Evolutionary conservation across 64 coral and sea anemone species (phyloP).

Genomic region (Acropora tenuis): DNA sequence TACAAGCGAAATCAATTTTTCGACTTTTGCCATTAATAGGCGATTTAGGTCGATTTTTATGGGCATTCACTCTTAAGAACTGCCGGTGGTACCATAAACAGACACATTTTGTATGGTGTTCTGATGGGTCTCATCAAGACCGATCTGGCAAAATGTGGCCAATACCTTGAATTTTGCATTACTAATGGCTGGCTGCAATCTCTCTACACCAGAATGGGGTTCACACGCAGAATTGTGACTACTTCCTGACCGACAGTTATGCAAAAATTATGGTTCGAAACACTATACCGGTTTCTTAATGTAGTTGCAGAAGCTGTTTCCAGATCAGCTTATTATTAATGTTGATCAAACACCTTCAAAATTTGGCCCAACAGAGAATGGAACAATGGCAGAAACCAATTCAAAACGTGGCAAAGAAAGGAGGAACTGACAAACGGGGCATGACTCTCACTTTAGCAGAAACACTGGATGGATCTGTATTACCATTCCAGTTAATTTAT

Average conservation of each 20-base stretch:
- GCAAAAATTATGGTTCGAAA: slow-evolving; percentile 45
- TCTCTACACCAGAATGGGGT: slow-evolving; percentile 31
- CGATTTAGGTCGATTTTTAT: too few species aligned
- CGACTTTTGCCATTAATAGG: too few species aligned
- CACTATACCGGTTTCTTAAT: slow-evolving; percentile 11
- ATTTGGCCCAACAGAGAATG: slow-evolving; percentile 69
- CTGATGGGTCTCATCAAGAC: too few species aligned
- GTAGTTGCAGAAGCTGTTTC: slow-evolving; percentile 24
- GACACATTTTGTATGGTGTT: too few species aligned
- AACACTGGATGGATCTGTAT: slow-evolving; percentile 65
- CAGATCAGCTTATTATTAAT: slow-evolving; percentile 39
- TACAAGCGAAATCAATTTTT: too few species aligned
- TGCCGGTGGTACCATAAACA: too few species aligned
- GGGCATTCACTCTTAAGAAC: too few species aligned
- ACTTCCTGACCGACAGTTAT: slow-evolving; percentile 44
- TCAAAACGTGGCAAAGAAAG: slow-evolving; percentile 74
- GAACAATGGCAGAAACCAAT: slow-evolving; percentile 74
- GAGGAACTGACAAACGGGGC: slow-evolving; percentile 60
- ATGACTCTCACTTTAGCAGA: slow-evolving; percentile 75
- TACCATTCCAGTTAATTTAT: slow-evolving; percentile 67
- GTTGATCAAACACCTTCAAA: slow-evolving; percentile 72
- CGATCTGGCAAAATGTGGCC: too few species aligned
- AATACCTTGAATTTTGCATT: too few species aligned
- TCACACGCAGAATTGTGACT: slow-evolving; percentile 45
- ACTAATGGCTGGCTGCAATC: slow-evolving; percentile 34